Conservation (phyloP, 2,888 invertebrate genomes). For the Rhamphomyia laevipes region DNA sequence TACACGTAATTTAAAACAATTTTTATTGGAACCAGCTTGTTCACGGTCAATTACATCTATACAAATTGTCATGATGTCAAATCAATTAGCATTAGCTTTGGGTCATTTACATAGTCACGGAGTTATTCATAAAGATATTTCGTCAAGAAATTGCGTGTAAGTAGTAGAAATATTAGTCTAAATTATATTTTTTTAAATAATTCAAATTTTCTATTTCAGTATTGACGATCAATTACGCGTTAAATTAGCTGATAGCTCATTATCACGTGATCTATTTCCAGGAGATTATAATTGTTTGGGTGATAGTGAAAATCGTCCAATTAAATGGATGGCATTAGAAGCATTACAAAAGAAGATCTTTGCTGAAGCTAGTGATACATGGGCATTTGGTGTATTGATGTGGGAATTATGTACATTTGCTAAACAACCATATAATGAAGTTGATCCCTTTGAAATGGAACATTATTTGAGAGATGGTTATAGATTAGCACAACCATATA, state of each 20-base stretch:
- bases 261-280: slow-evolving; percentile 84
- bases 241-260: slow-evolving; percentile 76
- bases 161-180: no score
- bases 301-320: slow-evolving; percentile 85
- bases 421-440: slow-evolving; percentile 79
- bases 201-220: background rate
- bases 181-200: no score
- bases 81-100: slow-evolving; percentile 74
- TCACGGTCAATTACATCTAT: slow-evolving; percentile 46
- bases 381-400: slow-evolving; percentile 86
- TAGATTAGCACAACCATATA: slow-evolving; percentile 78
- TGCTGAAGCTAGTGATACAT: slow-evolving; percentile 83
- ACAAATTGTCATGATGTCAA: slow-evolving; percentile 73
- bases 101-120: slow-evolving; percentile 80
- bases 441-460: slow-evolving; percentile 86
- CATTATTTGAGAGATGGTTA: slow-evolving; percentile 83
- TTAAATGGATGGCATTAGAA: slow-evolving; percentile 91
- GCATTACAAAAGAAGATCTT: slow-evolving; percentile 70
- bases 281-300: slow-evolving; percentile 88
- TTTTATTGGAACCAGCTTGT: slow-evolving; percentile 29
- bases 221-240: slow-evolving; percentile 68
- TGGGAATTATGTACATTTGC: slow-evolving; percentile 91
- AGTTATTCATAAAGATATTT: slow-evolving; percentile 80
- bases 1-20: slow-evolving; percentile 40
- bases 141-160: slow-evolving; percentile 72